phyloP scores from a whole-genome alignment of 1,140 invertebrate species.

The Cryptotermes secundus region DNA sequence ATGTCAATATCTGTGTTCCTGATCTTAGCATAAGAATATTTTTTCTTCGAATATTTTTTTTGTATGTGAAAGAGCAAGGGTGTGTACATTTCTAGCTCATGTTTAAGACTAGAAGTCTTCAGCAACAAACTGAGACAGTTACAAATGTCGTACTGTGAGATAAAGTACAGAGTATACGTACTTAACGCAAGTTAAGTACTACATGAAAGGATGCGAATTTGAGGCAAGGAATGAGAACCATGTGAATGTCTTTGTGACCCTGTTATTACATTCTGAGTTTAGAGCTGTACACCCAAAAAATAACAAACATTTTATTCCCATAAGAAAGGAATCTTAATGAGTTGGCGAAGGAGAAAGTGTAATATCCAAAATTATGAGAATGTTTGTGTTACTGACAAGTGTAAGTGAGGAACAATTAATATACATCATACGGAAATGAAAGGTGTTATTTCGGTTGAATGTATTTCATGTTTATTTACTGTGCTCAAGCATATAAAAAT shows the following conservation, averaged over 20 bases:
- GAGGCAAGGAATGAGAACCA: too few relatives aligned
- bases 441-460: background rate
- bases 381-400: background rate
- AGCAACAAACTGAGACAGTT: too few relatives aligned
- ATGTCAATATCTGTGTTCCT: conserved; percentile 4
- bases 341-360: background rate
- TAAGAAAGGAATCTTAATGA: background rate
- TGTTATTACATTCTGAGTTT: background rate
- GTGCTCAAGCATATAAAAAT: conserved; percentile 8
- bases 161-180: too few relatives aligned
- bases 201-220: too few relatives aligned
- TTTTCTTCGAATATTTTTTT: background rate
- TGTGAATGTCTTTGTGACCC: background rate
- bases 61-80: background rate
- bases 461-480: conserved; percentile 7
- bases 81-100: background rate
- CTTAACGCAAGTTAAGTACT: too few relatives aligned
- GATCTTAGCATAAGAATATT: background rate
- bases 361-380: background rate
- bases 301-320: background rate
- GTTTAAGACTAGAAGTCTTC: background rate
- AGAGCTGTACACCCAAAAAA: background rate
- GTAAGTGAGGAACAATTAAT: background rate
- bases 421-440: background rate
- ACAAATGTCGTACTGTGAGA: too few relatives aligned